These are phyloP conservation scores for Poicephalus gulielmi DNA, from an alignment of 2,113 vertebrate species.

Conservation along the genomic window DNA sequence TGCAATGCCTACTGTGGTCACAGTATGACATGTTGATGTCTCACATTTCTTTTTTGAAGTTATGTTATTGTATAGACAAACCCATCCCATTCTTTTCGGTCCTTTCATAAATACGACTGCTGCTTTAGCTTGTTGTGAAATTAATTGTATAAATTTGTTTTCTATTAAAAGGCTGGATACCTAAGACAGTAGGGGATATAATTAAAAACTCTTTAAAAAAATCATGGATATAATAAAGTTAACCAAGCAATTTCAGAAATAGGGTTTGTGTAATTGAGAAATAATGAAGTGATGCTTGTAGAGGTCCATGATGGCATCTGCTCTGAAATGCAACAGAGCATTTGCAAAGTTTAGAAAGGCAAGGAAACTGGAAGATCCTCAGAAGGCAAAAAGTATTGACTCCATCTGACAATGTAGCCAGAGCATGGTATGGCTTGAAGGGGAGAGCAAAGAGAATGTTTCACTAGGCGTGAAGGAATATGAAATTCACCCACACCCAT, in stretches of 20 bases:
- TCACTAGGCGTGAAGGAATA: neutral
- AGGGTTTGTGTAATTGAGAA: conserved; percentile 39
- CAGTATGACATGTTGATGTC: conserved; percentile 31
- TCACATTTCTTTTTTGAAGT: conserved; percentile 36
- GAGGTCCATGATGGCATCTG: conserved; percentile 40
- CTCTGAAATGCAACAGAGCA: conserved; percentile 46
- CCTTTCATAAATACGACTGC: conserved; percentile 17
- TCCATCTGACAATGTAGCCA: conserved; percentile 34
- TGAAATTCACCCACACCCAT: neutral
- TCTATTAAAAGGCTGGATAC: conserved; percentile 44
- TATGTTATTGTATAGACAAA: conserved; percentile 23
- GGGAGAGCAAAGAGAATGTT: neutral
- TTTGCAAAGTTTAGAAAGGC: conserved; percentile 52
- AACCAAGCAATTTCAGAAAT: conserved; percentile 55
- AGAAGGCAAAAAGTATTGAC: neutral
- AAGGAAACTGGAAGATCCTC: conserved; percentile 20
- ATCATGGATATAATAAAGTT: conserved; percentile 50
- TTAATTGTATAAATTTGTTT: conserved; percentile 53
- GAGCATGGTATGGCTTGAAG: neutral
- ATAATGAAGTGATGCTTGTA: conserved; percentile 64
- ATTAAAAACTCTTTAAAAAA: conserved; percentile 55
- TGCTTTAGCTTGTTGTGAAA: conserved; percentile 63
- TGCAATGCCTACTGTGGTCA: neutral
- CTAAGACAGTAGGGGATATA: conserved; percentile 30
- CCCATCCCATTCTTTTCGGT: neutral